Evolutionary conservation across 2,113 vertebrate species (phyloP), one percentile per base, ranked within the genome.

Genomic region (Melanocharis versteri): DNA sequence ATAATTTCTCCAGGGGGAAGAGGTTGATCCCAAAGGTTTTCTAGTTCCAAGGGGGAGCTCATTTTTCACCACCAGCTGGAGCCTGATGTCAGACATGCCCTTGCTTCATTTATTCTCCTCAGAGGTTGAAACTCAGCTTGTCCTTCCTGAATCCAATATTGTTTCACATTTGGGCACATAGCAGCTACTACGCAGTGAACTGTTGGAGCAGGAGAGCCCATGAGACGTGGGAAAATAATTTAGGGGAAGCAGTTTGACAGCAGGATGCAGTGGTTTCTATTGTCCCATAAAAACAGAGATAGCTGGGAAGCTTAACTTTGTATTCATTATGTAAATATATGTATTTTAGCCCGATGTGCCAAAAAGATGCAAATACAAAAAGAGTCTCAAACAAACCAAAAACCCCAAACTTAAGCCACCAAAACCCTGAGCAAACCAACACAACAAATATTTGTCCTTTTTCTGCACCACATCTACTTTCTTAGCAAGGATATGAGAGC

Each of bases 1-100:
- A 90, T 85, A 91, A 87, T 94, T 95, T 94, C 91, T 96, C 91
- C 35, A 66, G 62, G 50, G 95, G 27, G 10, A 91, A 87, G 58
- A 77, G 42, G 24, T 31, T 88, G 71, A 90, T 94, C 87, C 87
- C 90, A 92, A 89, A 90, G 71, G 75, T 93, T 92, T 96, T 77
- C 71, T 62, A 13, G 33, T 88, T 96, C 79, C 82, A 93, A 68
- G 10, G 23, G 45, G 33, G 42, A 87, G 75, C 86, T 95, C 0
- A 50, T 94, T 94, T 96, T 89, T 96, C 94, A 93, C 60, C 76
- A 86, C 85, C 79, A 96, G 82, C 83, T 92, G 90, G 75, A 95
- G 90, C 79, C 91, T 96, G 50, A 51, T 95, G 94, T 96, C 75
- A 88, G 85, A 91, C 66, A 83, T 56, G 71, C 62, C 70, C 75